Base-by-base conservation (phyloP, 2,113 vertebrate species). In the Dinomys branickii region DNA sequence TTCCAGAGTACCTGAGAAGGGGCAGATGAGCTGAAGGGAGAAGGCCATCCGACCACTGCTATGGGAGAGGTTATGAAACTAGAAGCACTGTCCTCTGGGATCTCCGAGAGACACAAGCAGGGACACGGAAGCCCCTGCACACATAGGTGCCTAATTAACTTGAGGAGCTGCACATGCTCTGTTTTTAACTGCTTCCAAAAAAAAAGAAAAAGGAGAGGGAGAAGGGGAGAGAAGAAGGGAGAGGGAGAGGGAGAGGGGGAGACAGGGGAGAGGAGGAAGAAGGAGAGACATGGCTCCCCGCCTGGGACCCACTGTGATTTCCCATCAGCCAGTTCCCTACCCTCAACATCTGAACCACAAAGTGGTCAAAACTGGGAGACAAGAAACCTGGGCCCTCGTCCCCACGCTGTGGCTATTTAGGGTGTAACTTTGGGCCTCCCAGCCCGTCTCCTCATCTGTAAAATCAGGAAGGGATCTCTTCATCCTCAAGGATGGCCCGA, bases 161-260 rank as follows among this genome's bases (percentile, higher is more conserved):
- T 58, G 41, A 30, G 59, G 9, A 86, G 84, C 41, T 92, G 82
- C 22, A 67, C 30, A 58, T 93, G 80, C 71, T 91, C 65, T 81
- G 65, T 33, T 82, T 90, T 75, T 78, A 97, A 88, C 58, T 28
- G 93, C 73, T 94, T 86, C 69, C 41, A 47, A 47, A 77, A 77
- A 30, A 38, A 33, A 12, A 73, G 1, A 54, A 7, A 54, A 54
- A 54, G 9, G 52, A 33, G 44, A 67, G 85, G 52, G 47, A 69
- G 63, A 69, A 47, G 71, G n/a, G 41, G 85, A 19, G 33, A 81
- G 63, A 77, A 69, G 59, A 67, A 75, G 52, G 44, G 87, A 77
- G 28, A 9, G 47, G 47, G 44, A 30, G 50, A 14, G 56, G 3
- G 41, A n/a, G 26, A 73, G 67, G 71, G n/a, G 58, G 67, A 73